Evolutionary conservation across 2,113 vertebrate species (phyloP), one percentile per base, ranked within the genome.

Genomic region (Galemys pyrenaicus): DNA sequence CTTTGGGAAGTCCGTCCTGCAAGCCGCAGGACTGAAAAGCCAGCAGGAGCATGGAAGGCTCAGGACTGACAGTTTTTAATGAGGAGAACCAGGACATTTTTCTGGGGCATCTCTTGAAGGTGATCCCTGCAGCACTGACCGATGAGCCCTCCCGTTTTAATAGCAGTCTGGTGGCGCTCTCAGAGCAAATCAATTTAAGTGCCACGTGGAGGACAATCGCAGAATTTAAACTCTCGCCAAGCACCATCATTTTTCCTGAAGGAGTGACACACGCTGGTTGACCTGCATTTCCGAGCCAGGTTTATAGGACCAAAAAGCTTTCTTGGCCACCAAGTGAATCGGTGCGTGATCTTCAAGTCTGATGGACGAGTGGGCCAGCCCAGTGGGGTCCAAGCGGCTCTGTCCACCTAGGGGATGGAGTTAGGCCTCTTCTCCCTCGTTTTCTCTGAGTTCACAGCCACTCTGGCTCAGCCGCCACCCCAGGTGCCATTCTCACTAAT

Each of bases 121-220:
- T 98, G 97, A 97, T 81, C 92, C 84, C 87, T 96, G 37, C 70
- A 87, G 85, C 62, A 41, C 92, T 96, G 96, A 95, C 73, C 67
- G 94, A 93, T 67, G 77, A 77, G 92, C 90, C 78, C 97, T 95
- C 94, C 96, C 89, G 91, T 85, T 96, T 97, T 96, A 97, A 98
- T 91, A 95, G 96, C 96, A 95, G 46, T 62, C 95, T 97, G 96
- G 95, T 94, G 80, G 87, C 91, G 62, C 95, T 92, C 93, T 97
- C 97, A 96, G 85, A 96, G 96, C 96, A 96, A 97, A 98, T 98
- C 97, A 98, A 98, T 97, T 97, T 95, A 97, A 96, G 92, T 97
- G 98, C 84, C 96, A 93, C 2, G 39, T 13, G 60, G 92, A 74
- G 62, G 81, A 49, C 89, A 71, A 65, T 16, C 37, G 80, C 89